Evolutionary conservation across 92 coral and sea anemone genomes (phyloP).

Genomic region (Palythoa grandiflora): DNA sequence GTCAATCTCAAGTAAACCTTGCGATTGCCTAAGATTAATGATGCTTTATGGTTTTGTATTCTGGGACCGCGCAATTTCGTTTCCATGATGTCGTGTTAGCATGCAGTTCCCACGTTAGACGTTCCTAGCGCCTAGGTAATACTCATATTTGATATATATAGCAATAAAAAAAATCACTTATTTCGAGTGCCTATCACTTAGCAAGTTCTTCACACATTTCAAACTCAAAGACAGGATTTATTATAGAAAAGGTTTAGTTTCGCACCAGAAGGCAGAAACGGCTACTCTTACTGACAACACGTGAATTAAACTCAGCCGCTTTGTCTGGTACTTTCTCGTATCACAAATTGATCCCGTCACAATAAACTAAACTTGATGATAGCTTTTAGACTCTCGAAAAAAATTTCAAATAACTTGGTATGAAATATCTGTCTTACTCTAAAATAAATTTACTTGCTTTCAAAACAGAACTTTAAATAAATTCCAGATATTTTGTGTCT

Average conservation of each 20-base stretch:
- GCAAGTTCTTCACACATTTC: background rate
- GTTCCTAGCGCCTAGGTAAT: no score
- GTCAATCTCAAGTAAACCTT: background rate
- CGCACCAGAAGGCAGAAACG: no score
- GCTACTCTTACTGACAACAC: background rate
- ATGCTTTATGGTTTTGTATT: conserved; percentile 1
- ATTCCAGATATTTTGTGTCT: no score
- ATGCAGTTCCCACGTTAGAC: no score
- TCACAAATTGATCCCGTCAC: background rate
- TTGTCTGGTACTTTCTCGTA: background rate
- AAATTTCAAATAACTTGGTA: no score
- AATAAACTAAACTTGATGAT: background rate
- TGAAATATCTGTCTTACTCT: no score
- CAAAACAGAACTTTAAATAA: no score
- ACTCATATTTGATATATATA: no score
- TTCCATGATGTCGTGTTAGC: background rate
- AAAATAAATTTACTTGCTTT: no score
- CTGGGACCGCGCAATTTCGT: background rate
- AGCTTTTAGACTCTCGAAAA: no score
- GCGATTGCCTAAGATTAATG: background rate
- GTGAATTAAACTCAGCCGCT: background rate
- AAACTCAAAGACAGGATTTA: no score
- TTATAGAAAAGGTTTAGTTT: no score
- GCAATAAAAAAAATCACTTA: background rate
- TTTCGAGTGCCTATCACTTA: conserved; percentile 12